These are phyloP conservation scores for Scaptomyza tumidula DNA, from an alignment of 2,888 invertebrate genomes.

Conservation along the genomic window DNA sequence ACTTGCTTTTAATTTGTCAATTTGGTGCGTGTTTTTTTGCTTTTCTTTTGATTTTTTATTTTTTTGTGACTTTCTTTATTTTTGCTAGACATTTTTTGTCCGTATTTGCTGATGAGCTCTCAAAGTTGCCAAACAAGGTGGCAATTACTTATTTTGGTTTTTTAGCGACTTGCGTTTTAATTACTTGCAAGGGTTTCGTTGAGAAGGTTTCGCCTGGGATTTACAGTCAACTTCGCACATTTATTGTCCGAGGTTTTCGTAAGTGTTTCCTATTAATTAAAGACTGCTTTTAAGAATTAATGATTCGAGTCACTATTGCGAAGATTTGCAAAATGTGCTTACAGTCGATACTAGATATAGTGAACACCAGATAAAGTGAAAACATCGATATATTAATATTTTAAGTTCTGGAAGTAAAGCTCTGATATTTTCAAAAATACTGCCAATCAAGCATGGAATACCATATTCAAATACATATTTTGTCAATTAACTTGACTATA, in stretches of 20 bases:
- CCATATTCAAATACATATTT: no score
- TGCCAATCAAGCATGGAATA: no score
- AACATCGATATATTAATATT: no score
- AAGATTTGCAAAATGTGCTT: neutral
- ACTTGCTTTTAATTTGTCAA: slow-evolving; percentile 79
- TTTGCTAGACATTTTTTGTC: slow-evolving; percentile 20
- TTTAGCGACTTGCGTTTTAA: slow-evolving; percentile 61
- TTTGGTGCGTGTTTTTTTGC: slow-evolving; percentile 52
- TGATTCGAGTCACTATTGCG: neutral
- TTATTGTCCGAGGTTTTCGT: slow-evolving; percentile 5
- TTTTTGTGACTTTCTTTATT: slow-evolving; percentile 11
- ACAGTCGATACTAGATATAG: no score
- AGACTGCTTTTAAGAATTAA: neutral
- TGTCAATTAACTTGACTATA: no score
- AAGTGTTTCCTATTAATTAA: slow-evolving; percentile 6
- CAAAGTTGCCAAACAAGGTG: slow-evolving; percentile 73
- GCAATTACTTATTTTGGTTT: slow-evolving; percentile 76
- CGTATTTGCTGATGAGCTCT: slow-evolving; percentile 70
- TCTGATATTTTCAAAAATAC: no score
- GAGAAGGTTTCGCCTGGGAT: slow-evolving; percentile 27
- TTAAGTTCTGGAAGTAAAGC: no score
- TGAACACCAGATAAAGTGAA: no score
- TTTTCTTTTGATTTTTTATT: neutral
- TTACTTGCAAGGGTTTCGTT: slow-evolving; percentile 41
- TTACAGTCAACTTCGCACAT: slow-evolving; percentile 29